These are phyloP conservation scores for Apteryx owenii DNA, from an alignment of 2,113 vertebrate species.

Conservation along the genomic window DNA sequence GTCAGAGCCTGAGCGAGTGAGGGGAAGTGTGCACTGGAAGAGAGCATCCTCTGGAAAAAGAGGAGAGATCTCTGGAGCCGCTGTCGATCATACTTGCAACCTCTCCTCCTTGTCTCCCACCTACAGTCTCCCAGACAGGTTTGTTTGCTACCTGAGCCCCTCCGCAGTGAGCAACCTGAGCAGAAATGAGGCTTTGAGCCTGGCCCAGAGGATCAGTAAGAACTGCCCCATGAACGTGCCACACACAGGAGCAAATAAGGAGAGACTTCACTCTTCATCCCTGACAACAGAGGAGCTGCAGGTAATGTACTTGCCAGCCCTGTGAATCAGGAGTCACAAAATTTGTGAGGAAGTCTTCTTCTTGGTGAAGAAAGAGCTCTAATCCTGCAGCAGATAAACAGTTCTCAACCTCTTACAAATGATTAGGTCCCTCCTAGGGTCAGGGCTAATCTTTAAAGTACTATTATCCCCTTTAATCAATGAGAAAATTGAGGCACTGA, in stretches of 20 bases:
- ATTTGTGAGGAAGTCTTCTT: too few relatives aligned
- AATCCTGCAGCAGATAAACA: not conserved
- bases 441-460: not conserved
- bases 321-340: fast-evolving
- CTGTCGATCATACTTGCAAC: not conserved
- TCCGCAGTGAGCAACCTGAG: not conserved
- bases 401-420: not conserved
- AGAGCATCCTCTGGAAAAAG: not conserved
- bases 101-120: not conserved
- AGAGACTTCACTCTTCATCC: not conserved
- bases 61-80: not conserved
- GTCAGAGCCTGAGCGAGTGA: not conserved
- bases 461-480: not conserved
- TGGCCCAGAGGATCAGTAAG: conserved; percentile 42
- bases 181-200: not conserved
- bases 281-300: not conserved
- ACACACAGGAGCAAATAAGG: not conserved
- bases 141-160: conserved; percentile 58
- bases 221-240: not conserved
- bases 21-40: fast-evolving
- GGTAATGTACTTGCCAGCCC: not conserved
- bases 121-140: conserved; percentile 39
- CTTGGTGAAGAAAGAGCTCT: not conserved
- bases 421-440: too few relatives aligned
- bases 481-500: not conserved